Evolutionary conservation across 2,888 invertebrate species (phyloP), one percentile per base, ranked within the genome.

Genomic region (Prosopocoilus inquinatus): DNA sequence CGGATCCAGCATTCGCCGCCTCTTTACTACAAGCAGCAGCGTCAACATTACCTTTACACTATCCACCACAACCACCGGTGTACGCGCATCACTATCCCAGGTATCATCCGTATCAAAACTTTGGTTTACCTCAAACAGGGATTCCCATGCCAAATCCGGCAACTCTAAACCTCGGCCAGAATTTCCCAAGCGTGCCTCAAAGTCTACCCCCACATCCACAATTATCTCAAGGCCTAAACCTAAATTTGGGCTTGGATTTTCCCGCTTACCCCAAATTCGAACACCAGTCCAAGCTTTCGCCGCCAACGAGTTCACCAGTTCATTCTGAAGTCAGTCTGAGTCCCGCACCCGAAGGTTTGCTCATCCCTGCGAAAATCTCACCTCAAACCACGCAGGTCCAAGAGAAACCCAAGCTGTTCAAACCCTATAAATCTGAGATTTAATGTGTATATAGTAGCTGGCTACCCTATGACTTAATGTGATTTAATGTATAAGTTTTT

Each of bases 1-100:
- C 93, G 28, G 96, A 97, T 70, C 96, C 96, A 0, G 89, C 94
- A 0, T 87, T 97, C 68, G 95, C 96, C 3, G 96, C 96, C 2
- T 90, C 95, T 34, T 84, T 96, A 7, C 83, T 95, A 1, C 95
- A 96, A 71, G 95, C 96, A 0, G 92, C 93, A 0, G 90, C 91
- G 5, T 88, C 84, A 73, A 73, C 80, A 53, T 78, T 84, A 76
- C 69, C 86, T 80, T 68, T 70, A 71, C 78, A 79, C 70, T 79
- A 75, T 68, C 67, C 75, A 60, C 73, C 81, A 77, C 83, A 84
- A 0, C 84, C 85, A 9, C 79, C 85, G 0, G 78, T 78, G 57
- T 80, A 77, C 71, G 83, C 84, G 53, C 78, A 82, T 43, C 83
- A 79, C 0, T 86, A 83, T 74, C 73, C 74, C 11, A 84, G 82